Evolutionary conservation across 2,797 vertebrate species (phyloP).

Genomic region (Falco biarmicus): DNA sequence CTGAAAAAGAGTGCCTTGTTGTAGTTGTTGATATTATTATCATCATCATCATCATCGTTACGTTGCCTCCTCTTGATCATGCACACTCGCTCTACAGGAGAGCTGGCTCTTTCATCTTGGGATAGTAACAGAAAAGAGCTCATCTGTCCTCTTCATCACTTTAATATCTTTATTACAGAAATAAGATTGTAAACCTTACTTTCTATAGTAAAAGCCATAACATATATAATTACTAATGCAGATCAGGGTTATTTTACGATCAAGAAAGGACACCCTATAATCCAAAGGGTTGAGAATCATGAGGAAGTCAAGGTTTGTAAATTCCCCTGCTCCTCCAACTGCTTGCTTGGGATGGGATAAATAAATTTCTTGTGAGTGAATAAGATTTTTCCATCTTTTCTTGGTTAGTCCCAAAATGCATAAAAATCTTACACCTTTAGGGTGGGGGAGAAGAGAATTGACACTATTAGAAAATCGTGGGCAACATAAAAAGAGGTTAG

Average conservation of each 20-base stretch:
- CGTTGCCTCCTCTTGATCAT: rapidly evolving
- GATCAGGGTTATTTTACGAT: neutral
- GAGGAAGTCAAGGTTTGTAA: neutral
- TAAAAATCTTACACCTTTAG: neutral
- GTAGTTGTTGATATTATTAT: neutral
- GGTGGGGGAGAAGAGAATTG: neutral
- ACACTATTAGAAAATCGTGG: neutral
- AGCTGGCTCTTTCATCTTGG: neutral
- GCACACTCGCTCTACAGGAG: neutral
- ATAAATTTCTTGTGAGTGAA: neutral
- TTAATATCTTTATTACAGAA: neutral
- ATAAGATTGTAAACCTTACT: neutral
- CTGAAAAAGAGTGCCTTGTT: neutral
- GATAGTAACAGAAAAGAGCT: neutral
- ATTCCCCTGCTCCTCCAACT: neutral
- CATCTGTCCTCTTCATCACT: rapidly evolving
- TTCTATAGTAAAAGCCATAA: neutral
- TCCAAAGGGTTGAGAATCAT: neutral
- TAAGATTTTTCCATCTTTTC: neutral
- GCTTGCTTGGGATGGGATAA: neutral
- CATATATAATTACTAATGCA: neutral
- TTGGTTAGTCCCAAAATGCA: neutral
- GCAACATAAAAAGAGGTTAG: neutral
- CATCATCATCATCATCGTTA: neutral
- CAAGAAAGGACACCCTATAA: neutral